A percentile compares a stretch with the other conserved stretches of the same genome.
Conservation (phyloP, 2,888 invertebrate species). For the Stenoptilia bipunctidactyla region DNA sequence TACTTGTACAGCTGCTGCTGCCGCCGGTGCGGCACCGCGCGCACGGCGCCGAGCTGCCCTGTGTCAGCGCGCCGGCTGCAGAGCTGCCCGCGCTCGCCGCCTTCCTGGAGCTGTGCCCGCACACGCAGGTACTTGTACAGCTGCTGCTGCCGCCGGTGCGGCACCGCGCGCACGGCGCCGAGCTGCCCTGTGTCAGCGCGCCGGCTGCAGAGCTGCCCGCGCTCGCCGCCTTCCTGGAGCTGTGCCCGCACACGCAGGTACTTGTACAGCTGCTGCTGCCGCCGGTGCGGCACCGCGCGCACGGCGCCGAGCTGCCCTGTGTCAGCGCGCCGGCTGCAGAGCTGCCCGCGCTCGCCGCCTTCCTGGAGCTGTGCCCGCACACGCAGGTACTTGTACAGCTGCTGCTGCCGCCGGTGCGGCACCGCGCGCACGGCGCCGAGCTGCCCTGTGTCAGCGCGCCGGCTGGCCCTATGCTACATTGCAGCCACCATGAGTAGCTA, state of each 20-base stretch:
- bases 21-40: neutral
- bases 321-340: conserved; percentile 34
- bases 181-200: neutral
- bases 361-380: conserved; percentile 79
- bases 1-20: conserved; percentile 45
- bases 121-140: no score
- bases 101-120: conserved; percentile 84
- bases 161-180: neutral
- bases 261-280: no score
- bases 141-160: conserved; percentile 27
- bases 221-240: conserved; percentile 82
- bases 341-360: conserved; percentile 82
- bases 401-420: neutral
- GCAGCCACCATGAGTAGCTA: conserved; percentile 6
- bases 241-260: no score
- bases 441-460: neutral
- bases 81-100: conserved; percentile 82
- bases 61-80: conserved; percentile 20
- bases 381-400: no score
- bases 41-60: neutral
- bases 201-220: conserved; percentile 73
- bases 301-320: neutral
- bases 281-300: neutral
- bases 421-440: neutral
- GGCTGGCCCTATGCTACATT: no score